These are phyloP conservation scores for Drosophila fuyamai DNA, from an alignment of 1,140 invertebrate species.

Conservation along the genomic window DNA sequence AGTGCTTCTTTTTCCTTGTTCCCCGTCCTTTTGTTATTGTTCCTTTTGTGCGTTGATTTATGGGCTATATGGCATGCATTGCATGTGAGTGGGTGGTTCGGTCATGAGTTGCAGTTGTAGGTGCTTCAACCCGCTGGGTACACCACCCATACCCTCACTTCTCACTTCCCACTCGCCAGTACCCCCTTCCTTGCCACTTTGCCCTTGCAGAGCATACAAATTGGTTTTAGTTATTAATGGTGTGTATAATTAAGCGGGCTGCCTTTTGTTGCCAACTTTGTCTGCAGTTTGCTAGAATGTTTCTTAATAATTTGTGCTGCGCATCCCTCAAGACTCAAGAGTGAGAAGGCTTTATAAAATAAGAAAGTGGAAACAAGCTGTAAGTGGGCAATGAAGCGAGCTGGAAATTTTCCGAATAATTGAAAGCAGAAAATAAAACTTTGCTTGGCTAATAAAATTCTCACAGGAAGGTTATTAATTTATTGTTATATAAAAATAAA, in stretches of 20 bases:
- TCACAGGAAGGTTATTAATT: not conserved
- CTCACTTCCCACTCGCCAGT: not conserved
- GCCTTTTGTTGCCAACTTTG: constrained; percentile 81
- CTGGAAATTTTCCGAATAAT: constrained; percentile 27
- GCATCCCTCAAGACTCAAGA: constrained; percentile 48
- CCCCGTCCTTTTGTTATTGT: constrained; percentile 42
- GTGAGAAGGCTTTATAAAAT: not conserved
- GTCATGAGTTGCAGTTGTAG: constrained; percentile 26
- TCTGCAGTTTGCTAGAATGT: constrained; percentile 79
- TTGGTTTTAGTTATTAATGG: constrained; percentile 83
- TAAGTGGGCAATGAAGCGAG: constrained; percentile 1
- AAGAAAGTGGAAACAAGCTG: constrained; percentile 1
- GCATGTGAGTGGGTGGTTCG: constrained; percentile 39
- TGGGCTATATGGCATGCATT: constrained; percentile 44
- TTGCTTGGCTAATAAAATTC: not conserved
- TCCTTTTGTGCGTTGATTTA: constrained; percentile 75
- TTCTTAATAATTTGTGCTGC: constrained; percentile 79
- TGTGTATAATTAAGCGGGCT: constrained; percentile 80
- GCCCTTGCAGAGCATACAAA: constrained; percentile 71
- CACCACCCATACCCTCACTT: not conserved
- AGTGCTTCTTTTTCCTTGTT: constrained; percentile 15
- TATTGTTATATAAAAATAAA: too few relatives aligned
- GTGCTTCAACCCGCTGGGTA: constrained; percentile 21
- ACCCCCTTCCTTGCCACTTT: constrained; percentile 12
- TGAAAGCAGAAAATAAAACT: constrained; percentile 23